phyloP scores from a whole-genome alignment of 2,888 invertebrate genomes.

The Onchidella celtica region DNA sequence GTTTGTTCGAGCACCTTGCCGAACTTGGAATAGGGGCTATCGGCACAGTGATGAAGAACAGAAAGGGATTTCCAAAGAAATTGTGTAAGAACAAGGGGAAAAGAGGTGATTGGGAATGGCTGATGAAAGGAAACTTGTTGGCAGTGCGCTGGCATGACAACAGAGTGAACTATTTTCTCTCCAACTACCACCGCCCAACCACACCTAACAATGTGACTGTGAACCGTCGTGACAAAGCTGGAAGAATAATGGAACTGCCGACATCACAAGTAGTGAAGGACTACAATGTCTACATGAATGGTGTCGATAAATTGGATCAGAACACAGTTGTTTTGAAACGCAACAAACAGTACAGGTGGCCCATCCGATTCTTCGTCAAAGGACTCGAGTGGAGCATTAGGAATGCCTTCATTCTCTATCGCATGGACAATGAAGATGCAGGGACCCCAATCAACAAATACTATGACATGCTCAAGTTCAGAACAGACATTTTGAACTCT shows the following conservation, averaged over 20 bases:
- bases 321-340: neutral
- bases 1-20: neutral
- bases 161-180: neutral
- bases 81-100: neutral
- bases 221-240: neutral
- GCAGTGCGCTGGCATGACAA: neutral
- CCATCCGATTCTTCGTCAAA: neutral
- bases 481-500: neutral
- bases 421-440: neutral
- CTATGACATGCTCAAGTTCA: neutral
- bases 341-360: slow-evolving; percentile 10
- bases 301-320: neutral
- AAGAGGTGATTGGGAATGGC: neutral
- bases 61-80: neutral
- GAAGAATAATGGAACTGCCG: neutral
- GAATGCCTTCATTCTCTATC: neutral
- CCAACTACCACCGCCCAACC: neutral
- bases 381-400: neutral
- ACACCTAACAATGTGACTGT: neutral
- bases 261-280: neutral
- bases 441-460: neutral
- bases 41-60: neutral
- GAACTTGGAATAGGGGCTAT: neutral
- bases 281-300: neutral
- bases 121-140: neutral